phyloP scores from a whole-genome alignment of 1,140 invertebrate genomes.

The Eupristina koningsbergeri region DNA sequence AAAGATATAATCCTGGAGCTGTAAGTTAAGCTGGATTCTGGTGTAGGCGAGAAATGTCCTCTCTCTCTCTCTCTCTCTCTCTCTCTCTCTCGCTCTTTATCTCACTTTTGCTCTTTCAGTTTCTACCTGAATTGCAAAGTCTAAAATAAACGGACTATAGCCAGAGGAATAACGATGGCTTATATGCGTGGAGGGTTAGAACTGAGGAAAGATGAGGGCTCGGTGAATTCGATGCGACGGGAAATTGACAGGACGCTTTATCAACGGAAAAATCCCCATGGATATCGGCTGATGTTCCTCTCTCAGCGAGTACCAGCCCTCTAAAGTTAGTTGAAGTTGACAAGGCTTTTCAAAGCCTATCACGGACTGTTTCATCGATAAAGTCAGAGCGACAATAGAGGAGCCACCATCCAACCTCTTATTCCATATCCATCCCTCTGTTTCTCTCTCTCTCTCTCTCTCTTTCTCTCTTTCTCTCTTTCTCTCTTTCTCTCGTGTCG shows the following conservation, averaged over 20 bases:
- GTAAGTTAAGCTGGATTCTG: conserved; percentile 14
- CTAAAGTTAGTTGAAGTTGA: conserved; percentile 45
- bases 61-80: neutral
- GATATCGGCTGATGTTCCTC: conserved; percentile 5
- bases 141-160: conserved; percentile 15
- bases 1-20: neutral
- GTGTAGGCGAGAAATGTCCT: neutral
- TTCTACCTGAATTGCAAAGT: neutral
- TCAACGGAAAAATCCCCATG: conserved; percentile 54
- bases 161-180: neutral
- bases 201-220: conserved; percentile 42
- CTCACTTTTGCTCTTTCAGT: neutral
- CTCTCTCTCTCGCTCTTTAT: neutral
- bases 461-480: neutral
- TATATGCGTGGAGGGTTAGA: neutral
- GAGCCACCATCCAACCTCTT: conserved; percentile 14
- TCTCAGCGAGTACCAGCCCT: neutral
- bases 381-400: conserved; percentile 27
- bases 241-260: conserved; percentile 63
- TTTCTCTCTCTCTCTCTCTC: neutral
- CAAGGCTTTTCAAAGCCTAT: conserved; percentile 50
- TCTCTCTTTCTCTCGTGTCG: neutral
- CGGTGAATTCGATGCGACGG: conserved; percentile 55
- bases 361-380: conserved; percentile 33
- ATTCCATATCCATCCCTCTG: neutral